Percentiles rank a stretch among this genome's conserved stretches.
Evolutionary conservation across 1,140 invertebrate genomes (phyloP).

Genomic region (Ectropis grisescens): DNA sequence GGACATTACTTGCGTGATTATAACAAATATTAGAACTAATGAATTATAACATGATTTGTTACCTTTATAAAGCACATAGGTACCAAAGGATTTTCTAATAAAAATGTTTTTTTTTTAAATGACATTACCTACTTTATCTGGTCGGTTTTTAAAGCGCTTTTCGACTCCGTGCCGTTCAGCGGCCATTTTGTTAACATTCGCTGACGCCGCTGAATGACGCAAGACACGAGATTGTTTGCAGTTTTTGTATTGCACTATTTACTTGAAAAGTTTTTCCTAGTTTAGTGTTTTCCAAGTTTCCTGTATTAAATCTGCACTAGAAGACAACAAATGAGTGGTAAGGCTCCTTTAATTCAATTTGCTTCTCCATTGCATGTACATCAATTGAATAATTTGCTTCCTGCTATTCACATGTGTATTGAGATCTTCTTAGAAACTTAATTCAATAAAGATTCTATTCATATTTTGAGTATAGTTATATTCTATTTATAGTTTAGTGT

Average conservation of each 20-base stretch:
- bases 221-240: constrained; percentile 32
- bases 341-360: background rate
- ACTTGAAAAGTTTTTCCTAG: background rate
- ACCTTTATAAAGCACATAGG: too few species aligned
- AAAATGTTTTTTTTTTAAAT: too few species aligned
- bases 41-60: too few species aligned
- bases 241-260: constrained; percentile 1
- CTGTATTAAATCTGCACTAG: background rate
- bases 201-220: constrained; percentile 54
- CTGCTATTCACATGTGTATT: background rate
- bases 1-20: too few species aligned
- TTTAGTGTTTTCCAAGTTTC: background rate
- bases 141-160: constrained; percentile 60
- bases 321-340: background rate
- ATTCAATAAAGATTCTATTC: too few species aligned
- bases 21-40: too few species aligned
- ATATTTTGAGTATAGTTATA: too few species aligned
- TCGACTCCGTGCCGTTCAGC: constrained; percentile 21
- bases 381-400: background rate
- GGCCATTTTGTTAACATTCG: constrained; percentile 58
- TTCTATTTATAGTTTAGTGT: too few species aligned
- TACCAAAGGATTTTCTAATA: too few species aligned
- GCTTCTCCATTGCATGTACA: background rate
- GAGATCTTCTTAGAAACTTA: too few species aligned
- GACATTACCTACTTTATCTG: constrained; percentile 19